phyloP scores from a whole-genome alignment of 2,888 invertebrate species.

The Euplexia lucipara region DNA sequence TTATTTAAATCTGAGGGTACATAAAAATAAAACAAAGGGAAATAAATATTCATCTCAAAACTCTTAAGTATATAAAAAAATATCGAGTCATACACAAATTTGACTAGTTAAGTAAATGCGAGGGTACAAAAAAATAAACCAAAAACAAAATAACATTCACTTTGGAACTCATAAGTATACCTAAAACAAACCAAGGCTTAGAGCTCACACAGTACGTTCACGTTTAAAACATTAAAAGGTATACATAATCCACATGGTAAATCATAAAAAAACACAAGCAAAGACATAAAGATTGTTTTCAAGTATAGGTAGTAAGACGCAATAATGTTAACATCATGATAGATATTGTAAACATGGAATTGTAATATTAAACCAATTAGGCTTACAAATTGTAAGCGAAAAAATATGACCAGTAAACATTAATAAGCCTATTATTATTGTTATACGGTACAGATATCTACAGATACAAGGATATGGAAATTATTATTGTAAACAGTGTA shows the following conservation, averaged over 20 bases:
- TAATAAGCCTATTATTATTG: too few species aligned
- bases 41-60: not conserved
- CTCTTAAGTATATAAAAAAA: not conserved
- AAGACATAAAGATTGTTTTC: not conserved
- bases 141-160: not conserved
- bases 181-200: not conserved
- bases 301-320: not conserved
- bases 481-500: too few species aligned
- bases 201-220: too few species aligned
- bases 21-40: not conserved
- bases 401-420: too few species aligned
- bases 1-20: too few species aligned
- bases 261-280: not conserved
- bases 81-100: not conserved
- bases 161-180: not conserved
- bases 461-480: too few species aligned
- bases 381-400: too few species aligned
- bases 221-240: not conserved
- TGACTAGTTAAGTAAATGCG: not conserved
- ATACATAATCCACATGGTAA: not conserved
- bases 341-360: not conserved
- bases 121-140: not conserved
- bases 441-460: too few species aligned
- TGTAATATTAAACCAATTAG: not conserved
- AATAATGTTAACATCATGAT: not conserved